Evolutionary conservation across 2,113 vertebrate species (phyloP).

Genomic region (Planiliza haematocheilus): DNA sequence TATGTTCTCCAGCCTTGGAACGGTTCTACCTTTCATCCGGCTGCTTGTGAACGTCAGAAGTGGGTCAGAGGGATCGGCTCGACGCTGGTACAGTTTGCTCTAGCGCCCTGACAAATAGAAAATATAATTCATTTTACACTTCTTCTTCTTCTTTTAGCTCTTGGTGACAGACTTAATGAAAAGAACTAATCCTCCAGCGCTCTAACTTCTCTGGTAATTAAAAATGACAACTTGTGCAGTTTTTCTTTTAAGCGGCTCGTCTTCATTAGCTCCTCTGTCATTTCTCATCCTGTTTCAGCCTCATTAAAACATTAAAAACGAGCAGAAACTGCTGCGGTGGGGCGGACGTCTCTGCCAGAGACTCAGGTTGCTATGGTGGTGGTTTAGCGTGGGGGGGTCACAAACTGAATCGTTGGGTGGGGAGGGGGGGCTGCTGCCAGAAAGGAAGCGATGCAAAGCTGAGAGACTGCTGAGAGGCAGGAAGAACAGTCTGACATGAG

Average conservation of each 20-base stretch:
- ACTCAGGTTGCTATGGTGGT: background rate
- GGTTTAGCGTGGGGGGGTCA: too few relatives aligned
- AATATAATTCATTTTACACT: constrained; percentile 17
- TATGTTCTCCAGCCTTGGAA: constrained; percentile 11
- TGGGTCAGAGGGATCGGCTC: constrained; percentile 36
- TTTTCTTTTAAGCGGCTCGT: constrained; percentile 21
- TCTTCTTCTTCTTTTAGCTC: background rate
- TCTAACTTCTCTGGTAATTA: constrained; percentile 28
- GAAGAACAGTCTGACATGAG: background rate
- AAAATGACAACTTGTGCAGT: constrained; percentile 26
- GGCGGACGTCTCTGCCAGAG: background rate
- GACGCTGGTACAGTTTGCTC: background rate
- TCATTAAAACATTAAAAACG: constrained; percentile 53
- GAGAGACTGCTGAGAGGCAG: constrained; percentile 32
- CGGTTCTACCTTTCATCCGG: background rate
- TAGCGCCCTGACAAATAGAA: constrained; percentile 32
- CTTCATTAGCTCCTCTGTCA: constrained; percentile 32
- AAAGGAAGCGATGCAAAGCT: constrained; percentile 5
- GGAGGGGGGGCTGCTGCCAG: background rate
- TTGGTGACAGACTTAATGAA: constrained; percentile 21
- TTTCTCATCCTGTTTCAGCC: constrained; percentile 20
- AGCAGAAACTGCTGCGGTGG: constrained; percentile 1
- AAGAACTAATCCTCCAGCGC: background rate
- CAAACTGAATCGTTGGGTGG: constrained; percentile 2
- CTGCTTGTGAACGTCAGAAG: background rate